These are phyloP conservation scores for Percina caprodes DNA, from an alignment of 2,113 vertebrate genomes.

Conservation along the genomic window DNA sequence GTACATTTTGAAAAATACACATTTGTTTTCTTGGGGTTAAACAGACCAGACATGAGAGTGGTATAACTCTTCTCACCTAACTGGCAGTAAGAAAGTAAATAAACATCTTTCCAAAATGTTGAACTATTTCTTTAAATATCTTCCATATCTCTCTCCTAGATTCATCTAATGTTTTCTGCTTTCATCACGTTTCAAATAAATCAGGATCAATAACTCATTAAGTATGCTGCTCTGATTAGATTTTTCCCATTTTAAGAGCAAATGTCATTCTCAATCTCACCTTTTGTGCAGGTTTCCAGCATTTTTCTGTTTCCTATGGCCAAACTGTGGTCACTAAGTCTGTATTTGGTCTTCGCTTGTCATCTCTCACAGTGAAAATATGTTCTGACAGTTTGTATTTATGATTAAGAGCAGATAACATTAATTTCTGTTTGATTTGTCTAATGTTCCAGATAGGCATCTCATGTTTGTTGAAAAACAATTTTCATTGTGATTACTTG, in stretches of 20 bases:
- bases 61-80: not conserved
- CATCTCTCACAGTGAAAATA: conserved; percentile 37
- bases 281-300: not conserved
- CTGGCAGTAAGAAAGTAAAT: not conserved
- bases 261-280: not conserved
- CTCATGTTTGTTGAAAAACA: conserved; percentile 36
- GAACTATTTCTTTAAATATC: not conserved
- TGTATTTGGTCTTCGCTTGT: conserved; percentile 50
- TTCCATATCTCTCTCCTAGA: not conserved
- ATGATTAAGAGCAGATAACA: conserved; percentile 35
- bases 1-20: not conserved
- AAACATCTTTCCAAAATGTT: not conserved
- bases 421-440: conserved; percentile 46
- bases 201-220: not conserved
- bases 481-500: conserved; percentile 36
- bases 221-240: not conserved
- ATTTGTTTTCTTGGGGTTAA: not conserved
- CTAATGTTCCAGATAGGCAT: conserved; percentile 50
- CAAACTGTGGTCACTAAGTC: conserved; percentile 40
- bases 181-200: not conserved
- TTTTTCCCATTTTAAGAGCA: not conserved
- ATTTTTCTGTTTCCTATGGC: conserved; percentile 5
- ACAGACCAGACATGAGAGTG: not conserved
- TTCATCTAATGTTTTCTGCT: not conserved
- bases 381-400: conserved; percentile 43